phyloP scores from a whole-genome alignment of 2,797 vertebrate genomes.

The Pipistrellus nathusii region DNA sequence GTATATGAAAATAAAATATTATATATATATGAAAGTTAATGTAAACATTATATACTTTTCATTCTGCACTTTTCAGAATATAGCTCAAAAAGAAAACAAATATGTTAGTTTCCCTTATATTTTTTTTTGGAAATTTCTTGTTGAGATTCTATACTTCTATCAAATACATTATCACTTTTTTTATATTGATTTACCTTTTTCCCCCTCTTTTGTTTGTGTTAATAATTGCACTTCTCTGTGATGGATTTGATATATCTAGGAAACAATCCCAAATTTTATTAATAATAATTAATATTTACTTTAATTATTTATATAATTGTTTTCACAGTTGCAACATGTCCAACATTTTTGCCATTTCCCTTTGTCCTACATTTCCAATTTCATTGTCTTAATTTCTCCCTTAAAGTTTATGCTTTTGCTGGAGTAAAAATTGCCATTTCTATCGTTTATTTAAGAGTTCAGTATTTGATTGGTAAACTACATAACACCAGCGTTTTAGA shows the following conservation, averaged over 20 bases:
- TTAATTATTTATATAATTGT: neutral
- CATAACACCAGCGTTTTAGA: slow-evolving; percentile 19
- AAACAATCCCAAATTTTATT: neutral
- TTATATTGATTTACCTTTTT: neutral
- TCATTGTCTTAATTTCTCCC: neutral
- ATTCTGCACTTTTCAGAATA: neutral
- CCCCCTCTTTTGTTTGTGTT: neutral
- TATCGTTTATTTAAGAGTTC: slow-evolving; percentile 25
- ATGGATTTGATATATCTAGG: neutral
- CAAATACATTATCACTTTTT: neutral
- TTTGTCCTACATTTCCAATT: slow-evolving; percentile 19
- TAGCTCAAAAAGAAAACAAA: neutral
- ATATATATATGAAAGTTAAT: neutral
- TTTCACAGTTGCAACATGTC: neutral
- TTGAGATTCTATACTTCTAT: neutral
- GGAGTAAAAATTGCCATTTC: slow-evolving; percentile 34
- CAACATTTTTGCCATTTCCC: neutral
- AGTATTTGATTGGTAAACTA: slow-evolving; percentile 18
- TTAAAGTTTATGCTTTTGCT: slow-evolving; percentile 23
- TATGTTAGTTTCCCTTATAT: neutral
- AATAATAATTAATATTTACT: slow-evolving; percentile 17
- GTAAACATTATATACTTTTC: neutral
- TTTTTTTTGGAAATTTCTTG: neutral
- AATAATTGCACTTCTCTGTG: neutral
- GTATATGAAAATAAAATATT: neutral